These are phyloP conservation scores for Phallusia fumigata DNA, from an alignment of 23 tunicate genomes.

Conservation along the genomic window DNA sequence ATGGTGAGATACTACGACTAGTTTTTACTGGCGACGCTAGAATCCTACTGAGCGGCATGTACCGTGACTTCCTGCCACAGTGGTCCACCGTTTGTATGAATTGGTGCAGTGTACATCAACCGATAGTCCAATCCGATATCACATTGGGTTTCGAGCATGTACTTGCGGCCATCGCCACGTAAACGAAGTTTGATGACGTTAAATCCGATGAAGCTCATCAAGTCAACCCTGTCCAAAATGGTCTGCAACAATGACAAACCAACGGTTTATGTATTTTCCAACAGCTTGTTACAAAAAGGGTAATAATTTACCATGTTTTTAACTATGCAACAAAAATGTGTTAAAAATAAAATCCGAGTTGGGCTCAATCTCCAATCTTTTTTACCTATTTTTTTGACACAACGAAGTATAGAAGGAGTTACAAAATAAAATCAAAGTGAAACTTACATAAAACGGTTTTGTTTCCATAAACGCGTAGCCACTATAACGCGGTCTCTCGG, in stretches of 20 bases:
- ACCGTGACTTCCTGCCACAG: constrained; percentile 87
- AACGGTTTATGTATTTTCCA: no score
- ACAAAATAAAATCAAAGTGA: no score
- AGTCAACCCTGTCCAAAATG: constrained; percentile 33
- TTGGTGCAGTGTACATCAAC: constrained; percentile 40
- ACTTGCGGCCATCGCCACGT: constrained; percentile 94
- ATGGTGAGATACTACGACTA: no score
- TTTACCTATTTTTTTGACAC: background rate
- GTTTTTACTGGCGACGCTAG: no score
- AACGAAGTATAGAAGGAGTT: background rate
- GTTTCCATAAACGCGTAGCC: constrained; percentile 79
- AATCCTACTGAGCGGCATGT: no score
- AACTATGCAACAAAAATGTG: no score
- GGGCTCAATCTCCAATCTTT: no score
- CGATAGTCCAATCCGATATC: constrained; percentile 27
- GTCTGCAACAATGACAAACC: no score
- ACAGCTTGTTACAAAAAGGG: no score
- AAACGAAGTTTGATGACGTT: constrained; percentile 72
- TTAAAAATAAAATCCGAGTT: no score
- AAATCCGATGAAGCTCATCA: constrained; percentile 50
- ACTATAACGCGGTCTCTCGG: constrained; percentile 26
- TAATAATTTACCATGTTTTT: no score
- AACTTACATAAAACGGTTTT: constrained; percentile 74
- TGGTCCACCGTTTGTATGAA: constrained; percentile 93
- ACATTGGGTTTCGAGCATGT: constrained; percentile 58